Evolutionary conservation across 1,140 invertebrate genomes (phyloP), one percentile per base, ranked within the genome.

Genomic region (Eciton burchellii): DNA sequence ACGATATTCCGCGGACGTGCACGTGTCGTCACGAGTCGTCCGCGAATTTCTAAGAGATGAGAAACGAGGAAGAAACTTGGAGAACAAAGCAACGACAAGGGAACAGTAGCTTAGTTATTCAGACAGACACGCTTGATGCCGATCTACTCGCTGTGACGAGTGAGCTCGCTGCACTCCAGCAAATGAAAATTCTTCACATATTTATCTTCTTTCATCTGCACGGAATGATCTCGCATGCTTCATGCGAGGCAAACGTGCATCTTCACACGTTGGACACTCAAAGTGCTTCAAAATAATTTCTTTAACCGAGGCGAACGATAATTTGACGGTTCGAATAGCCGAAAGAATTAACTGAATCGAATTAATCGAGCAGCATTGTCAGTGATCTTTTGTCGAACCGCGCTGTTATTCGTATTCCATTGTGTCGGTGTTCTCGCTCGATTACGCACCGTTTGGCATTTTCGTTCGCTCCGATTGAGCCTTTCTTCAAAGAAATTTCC

Each of bases 401-500:
- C 63, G 21, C 21, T 19, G 11, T n/a, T 79, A 70, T 70, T 79
- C 47, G 45, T n/a, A n/a, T n/a, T 41, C 41, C 41, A 79, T 79
- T 79, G 35, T 76, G 47, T 56, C 12, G 16, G 21, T 19, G 49
- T 57, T 79, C 56, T 79, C 63, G 8, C 21, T 79, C n/a, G 74
- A 79, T 57, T 79, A 57, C 35, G 3, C 21, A 52, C 21, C 35
- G 59, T 19, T 26, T 35, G 21, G 6, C 19, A 6, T 68, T 79
- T 68, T 8, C 35, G 49, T 79, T 12, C 47, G 49, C n/a, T 77
- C 29, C 24, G 35, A 68, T 77, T 56, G 21, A 79, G 49, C 49
- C 24, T 79, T 79, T 79, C 63, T 79, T 70, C 11, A 24, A 45
- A 45, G 63, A 70, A 68, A 68, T 54, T 56, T 16, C 6, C 11